Conservation (phyloP, 2,888 invertebrate species). For the Luperina testacea region DNA sequence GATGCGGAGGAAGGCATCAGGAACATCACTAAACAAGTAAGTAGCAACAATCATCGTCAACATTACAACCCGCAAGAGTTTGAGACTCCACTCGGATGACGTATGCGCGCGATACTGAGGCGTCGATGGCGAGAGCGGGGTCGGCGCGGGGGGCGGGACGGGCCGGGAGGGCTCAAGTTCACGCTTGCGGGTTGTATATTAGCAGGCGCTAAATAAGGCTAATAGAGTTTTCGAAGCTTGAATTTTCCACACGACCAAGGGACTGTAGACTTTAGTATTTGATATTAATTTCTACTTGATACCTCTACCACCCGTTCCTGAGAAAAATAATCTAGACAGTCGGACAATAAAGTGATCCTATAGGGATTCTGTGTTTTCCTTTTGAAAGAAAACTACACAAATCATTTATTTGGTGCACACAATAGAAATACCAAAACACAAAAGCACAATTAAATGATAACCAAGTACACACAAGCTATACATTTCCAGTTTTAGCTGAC, state of each 20-base stretch:
- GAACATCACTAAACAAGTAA: conserved; percentile 90
- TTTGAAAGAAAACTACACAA: background rate
- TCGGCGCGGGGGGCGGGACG: too few relatives aligned
- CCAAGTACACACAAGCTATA: background rate
- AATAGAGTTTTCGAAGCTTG: background rate
- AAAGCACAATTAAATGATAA: background rate
- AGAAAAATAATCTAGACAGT: background rate
- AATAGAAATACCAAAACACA: background rate
- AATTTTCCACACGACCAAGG: background rate
- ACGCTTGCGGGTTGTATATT: too few relatives aligned
- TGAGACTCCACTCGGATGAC: background rate
- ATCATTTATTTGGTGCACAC: background rate
- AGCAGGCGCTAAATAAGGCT: background rate
- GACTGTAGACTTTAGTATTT: background rate
- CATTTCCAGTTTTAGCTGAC: too few relatives aligned
- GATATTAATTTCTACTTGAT: background rate
- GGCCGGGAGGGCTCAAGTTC: too few relatives aligned
- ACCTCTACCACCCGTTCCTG: too few relatives aligned
- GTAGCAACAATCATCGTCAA: background rate
- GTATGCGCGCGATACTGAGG: too few relatives aligned
- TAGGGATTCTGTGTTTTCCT: too few relatives aligned
- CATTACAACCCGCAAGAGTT: background rate
- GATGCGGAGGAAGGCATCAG: conserved; percentile 92
- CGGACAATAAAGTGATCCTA: background rate
- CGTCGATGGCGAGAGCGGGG: too few relatives aligned